phyloP scores from a whole-genome alignment of 1,140 invertebrate species.

The Drosophila pseudoobscura region DNA sequence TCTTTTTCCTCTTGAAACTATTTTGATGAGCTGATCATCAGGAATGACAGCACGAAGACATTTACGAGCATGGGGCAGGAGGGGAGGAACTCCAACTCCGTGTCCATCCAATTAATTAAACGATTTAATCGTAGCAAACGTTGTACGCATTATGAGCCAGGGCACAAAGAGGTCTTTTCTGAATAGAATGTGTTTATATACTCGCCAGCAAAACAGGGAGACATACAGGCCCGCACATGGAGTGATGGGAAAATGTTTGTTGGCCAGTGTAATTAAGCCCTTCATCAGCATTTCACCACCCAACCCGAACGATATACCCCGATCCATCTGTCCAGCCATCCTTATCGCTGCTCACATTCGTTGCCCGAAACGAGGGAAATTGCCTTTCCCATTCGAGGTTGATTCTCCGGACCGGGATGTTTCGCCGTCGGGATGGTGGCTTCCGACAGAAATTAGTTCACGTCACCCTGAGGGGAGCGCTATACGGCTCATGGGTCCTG shows the following conservation, averaged over 20 bases:
- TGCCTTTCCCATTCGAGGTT: conserved; percentile 8
- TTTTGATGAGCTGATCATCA: conserved; percentile 25
- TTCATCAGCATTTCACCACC: conserved; percentile 26
- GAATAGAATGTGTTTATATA: background rate
- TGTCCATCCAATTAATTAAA: conserved; percentile 50
- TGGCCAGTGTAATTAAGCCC: conserved; percentile 30
- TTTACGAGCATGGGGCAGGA: background rate
- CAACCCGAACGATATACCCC: conserved; percentile 2
- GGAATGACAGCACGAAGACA: background rate
- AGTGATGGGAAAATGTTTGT: conserved; percentile 1
- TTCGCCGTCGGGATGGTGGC: conserved; percentile 14
- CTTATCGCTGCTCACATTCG: conserved; percentile 35
- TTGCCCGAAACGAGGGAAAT: conserved; percentile 1
- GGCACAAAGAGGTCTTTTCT: conserved; percentile 17
- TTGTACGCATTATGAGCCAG: conserved; percentile 23
- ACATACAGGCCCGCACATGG: background rate
- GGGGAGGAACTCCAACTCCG: conserved; percentile 31
- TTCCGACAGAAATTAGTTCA: conserved; percentile 25
- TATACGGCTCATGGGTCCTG: conserved; percentile 49
- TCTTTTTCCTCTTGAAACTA: conserved; percentile 10
- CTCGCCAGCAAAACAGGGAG: conserved; percentile 1
- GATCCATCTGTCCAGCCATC: conserved; percentile 2
- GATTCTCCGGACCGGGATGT: conserved; percentile 29
- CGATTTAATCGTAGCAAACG: conserved; percentile 53
- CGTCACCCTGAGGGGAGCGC: conserved; percentile 27